Conservation (phyloP, 2,113 vertebrate species). For the Rhegmatorhina hoffmannsi region DNA sequence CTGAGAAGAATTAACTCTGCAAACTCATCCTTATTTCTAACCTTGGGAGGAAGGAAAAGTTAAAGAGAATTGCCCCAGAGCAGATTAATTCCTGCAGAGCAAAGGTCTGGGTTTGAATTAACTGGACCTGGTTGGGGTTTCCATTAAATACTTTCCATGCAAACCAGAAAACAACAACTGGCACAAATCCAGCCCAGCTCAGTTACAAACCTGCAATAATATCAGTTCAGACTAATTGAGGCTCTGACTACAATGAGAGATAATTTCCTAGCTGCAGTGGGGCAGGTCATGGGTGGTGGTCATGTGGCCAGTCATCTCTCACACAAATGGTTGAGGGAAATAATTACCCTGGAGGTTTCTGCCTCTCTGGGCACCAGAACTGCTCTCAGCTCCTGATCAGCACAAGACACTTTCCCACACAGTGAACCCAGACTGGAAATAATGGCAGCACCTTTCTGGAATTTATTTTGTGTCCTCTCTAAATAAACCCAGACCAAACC, state of each 20-base stretch:
- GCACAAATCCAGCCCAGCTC: neutral
- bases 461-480: neutral
- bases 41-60: neutral
- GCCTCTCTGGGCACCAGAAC: neutral
- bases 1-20: neutral
- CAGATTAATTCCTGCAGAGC: neutral
- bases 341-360: neutral
- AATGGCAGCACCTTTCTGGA: neutral
- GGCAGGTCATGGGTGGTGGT: neutral
- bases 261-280: neutral
- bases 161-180: neutral
- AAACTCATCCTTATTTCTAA: neutral
- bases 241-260: neutral
- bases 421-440: neutral
- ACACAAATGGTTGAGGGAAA: neutral
- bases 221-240: neutral
- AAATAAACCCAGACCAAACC: neutral
- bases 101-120: neutral
- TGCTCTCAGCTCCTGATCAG: rapidly evolving
- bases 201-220: neutral
- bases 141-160: neutral
- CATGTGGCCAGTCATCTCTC: neutral
- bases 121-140: neutral
- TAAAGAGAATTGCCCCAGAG: neutral
- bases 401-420: neutral